A percentile compares a stretch with the other conserved stretches of the same genome.
Conservation (phyloP, 2,888 invertebrate genomes). For the Drosophila affinis region DNA sequence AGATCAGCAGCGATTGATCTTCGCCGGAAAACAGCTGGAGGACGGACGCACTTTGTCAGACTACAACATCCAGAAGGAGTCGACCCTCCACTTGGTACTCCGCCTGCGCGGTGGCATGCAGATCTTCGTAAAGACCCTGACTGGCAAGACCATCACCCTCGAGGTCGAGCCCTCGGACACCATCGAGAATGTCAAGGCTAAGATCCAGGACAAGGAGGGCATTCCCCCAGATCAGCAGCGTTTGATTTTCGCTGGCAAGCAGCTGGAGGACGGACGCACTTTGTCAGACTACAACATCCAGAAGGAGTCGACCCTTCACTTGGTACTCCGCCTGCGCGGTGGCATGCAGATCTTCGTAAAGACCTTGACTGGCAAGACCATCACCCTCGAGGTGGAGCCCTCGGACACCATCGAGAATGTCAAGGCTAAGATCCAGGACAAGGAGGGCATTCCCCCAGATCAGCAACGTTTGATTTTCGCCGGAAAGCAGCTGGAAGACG, state of each 20-base stretch:
- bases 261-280: constrained; percentile 15
- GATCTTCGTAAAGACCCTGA: constrained; percentile 20
- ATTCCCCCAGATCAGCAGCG: constrained; percentile 23
- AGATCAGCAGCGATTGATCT: constrained; percentile 40
- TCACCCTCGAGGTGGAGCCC: constrained; percentile 11
- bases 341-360: constrained; percentile 19
- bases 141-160: constrained; percentile 19
- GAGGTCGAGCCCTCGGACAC: constrained; percentile 16
- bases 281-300: constrained; percentile 18
- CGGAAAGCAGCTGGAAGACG: constrained; percentile 17
- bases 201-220: constrained; percentile 22
- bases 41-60: constrained; percentile 31
- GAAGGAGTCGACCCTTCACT: constrained; percentile 14
- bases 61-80: constrained; percentile 35
- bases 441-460: constrained; percentile 19
- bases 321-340: constrained; percentile 16
- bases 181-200: constrained; percentile 18
- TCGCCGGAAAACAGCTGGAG: constrained; percentile 37
- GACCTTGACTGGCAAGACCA: constrained; percentile 20
- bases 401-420: constrained; percentile 14
- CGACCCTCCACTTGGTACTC: constrained; percentile 13
- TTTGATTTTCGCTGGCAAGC: constrained; percentile 19
- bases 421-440: constrained; percentile 20
- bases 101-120: constrained; percentile 20
- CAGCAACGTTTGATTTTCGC: constrained; percentile 20